phyloP scores from a whole-genome alignment of 1,140 invertebrate species.

The Drosophila nasuta region DNA sequence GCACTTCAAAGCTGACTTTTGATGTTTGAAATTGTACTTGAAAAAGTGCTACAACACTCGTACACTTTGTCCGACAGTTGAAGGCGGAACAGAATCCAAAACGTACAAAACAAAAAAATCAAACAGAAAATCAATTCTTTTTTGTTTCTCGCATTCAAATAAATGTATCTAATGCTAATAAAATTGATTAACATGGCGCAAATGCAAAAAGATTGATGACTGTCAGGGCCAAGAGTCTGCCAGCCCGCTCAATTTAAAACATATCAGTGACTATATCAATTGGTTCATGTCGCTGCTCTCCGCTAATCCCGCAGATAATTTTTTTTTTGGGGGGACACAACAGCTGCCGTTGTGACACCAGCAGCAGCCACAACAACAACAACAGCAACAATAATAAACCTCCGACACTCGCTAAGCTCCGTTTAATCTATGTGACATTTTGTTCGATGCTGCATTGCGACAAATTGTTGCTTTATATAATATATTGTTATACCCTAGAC shows the following conservation, averaged over 20 bases:
- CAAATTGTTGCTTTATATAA: slow-evolving; percentile 38
- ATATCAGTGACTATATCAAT: slow-evolving; percentile 41
- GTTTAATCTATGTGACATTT: slow-evolving; percentile 74
- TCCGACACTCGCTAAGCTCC: slow-evolving; percentile 44
- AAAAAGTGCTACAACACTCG: slow-evolving; percentile 73
- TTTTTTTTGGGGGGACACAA: slow-evolving; percentile 29
- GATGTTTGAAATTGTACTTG: slow-evolving; percentile 72
- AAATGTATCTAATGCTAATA: slow-evolving; percentile 65
- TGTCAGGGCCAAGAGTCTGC: slow-evolving; percentile 61
- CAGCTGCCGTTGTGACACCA: slow-evolving; percentile 56
- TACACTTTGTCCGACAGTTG: slow-evolving; percentile 46
- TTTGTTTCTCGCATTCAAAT: slow-evolving; percentile 18
- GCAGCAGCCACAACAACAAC: slow-evolving; percentile 4
- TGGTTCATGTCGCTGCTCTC: slow-evolving; percentile 33
- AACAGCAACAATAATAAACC: background rate
- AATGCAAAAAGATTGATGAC: slow-evolving; percentile 68
- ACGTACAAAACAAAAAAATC: slow-evolving; percentile 10
- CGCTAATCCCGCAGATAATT: slow-evolving; percentile 46
- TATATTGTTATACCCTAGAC: slow-evolving; percentile 14
- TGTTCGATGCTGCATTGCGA: slow-evolving; percentile 49
- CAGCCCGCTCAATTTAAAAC: slow-evolving; percentile 48
- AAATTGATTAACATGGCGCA: slow-evolving; percentile 72
- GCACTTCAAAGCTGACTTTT: slow-evolving; percentile 70
- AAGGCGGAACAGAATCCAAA: slow-evolving; percentile 64
- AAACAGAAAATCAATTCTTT: slow-evolving; percentile 19